Conservation (phyloP, 37 sponge, comb jelly and placozoan genomes). For the Beroe ovata region DNA sequence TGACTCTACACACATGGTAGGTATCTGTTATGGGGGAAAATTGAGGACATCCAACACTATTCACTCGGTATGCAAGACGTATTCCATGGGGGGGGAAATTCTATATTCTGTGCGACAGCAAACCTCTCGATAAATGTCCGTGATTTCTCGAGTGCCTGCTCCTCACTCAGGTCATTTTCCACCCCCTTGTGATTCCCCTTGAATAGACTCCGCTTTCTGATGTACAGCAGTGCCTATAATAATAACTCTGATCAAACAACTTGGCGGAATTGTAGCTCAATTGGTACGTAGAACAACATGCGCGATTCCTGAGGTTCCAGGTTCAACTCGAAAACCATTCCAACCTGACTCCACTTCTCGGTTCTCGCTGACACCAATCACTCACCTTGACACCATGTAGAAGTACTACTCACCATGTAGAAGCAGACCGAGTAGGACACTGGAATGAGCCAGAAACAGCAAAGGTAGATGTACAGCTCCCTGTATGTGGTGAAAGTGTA, state of each 20-base stretch:
- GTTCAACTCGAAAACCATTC: too few species aligned
- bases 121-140: constrained; percentile 25
- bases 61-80: too few species aligned
- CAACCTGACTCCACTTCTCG: background rate
- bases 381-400: background rate
- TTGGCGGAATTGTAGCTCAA: too few species aligned
- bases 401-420: background rate
- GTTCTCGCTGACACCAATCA: too few species aligned
- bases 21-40: too few species aligned
- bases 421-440: background rate
- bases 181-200: background rate
- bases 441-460: constrained; percentile 11
- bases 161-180: constrained; percentile 37
- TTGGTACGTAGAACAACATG: too few species aligned
- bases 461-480: constrained; percentile 45
- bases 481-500: constrained; percentile 55
- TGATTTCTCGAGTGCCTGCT: background rate
- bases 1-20: too few species aligned
- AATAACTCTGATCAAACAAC: too few species aligned
- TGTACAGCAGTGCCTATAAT: constrained; percentile 9
- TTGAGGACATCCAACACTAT: too few species aligned
- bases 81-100: too few species aligned
- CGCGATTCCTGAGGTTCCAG: too few species aligned
- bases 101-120: too few species aligned
- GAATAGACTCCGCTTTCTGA: background rate